Percentiles rank a stretch among this genome's conserved stretches.
Evolutionary conservation across 1,140 invertebrate species (phyloP).

Genomic region (Leptestheria dahalacensis): DNA sequence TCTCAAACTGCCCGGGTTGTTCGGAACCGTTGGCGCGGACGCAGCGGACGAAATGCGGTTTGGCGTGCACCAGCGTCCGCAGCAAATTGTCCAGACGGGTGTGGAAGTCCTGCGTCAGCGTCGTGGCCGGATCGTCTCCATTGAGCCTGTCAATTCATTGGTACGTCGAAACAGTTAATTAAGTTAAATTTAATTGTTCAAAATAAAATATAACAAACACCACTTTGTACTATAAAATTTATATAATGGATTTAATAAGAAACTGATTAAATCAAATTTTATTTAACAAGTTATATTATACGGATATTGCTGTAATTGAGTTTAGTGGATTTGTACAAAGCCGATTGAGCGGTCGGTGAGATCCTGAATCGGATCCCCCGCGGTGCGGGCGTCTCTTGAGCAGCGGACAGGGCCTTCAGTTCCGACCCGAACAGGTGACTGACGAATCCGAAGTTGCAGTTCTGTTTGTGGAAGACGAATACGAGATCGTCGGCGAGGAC

Average conservation of each 20-base stretch:
- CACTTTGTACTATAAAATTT: no score
- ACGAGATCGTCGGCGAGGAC: slow-evolving; percentile 81
- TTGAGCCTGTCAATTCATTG: slow-evolving; percentile 38
- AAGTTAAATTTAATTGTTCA: no score
- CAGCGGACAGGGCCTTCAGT: slow-evolving; percentile 60
- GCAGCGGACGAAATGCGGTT: slow-evolving; percentile 85
- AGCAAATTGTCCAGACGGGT: slow-evolving; percentile 80
- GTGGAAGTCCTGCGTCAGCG: slow-evolving; percentile 86
- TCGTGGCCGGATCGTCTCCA: slow-evolving; percentile 74
- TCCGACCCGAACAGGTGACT: slow-evolving; percentile 86
- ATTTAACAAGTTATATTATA: no score
- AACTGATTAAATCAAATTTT: no score
- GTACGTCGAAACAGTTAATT: not conserved
- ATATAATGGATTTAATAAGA: no score
- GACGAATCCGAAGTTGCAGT: slow-evolving; percentile 87
- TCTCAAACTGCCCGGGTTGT: slow-evolving; percentile 56
- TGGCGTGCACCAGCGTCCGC: slow-evolving; percentile 75
- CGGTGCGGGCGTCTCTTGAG: slow-evolving; percentile 57
- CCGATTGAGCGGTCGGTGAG: slow-evolving; percentile 72
- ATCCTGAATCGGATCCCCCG: slow-evolving; percentile 61
- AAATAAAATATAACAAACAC: no score
- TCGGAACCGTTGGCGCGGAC: slow-evolving; percentile 70
- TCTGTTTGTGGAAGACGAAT: slow-evolving; percentile 79
- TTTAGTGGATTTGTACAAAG: slow-evolving; percentile 49
- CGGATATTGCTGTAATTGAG: no score